Base-by-base conservation (phyloP, 2,797 vertebrate species). In the Takifugu ocellatus region DNA sequence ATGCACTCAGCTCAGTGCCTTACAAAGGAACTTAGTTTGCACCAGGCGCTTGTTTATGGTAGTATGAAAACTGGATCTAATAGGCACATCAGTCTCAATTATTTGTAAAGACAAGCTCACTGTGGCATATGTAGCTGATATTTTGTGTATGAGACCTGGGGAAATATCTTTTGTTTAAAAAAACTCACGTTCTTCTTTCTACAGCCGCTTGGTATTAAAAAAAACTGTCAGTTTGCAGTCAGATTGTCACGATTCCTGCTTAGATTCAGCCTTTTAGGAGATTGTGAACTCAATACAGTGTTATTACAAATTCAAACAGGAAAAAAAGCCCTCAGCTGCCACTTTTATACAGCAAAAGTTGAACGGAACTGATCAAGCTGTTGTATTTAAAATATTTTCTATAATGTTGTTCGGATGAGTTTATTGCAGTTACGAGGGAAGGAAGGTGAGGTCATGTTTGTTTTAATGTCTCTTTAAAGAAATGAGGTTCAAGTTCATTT, bases 1-100 rank as follows among this genome's bases (percentile, higher is more conserved):
- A 53, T 51, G 7, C 52, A 21, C 6, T 33, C 49, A 62, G 56
- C 49, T 57, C 39, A 54, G 79, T 84, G 78, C 82, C 80, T 85
- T 80, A 65, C 17, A 51, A 21, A 56, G 31, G 3, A 72, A 68
- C 69, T 17, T 12, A 52, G 7, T 54, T 56, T 60, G 51, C 29
- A 58, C 56, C 16, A 15, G 31, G 6, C 53, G 43, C 21, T 67
- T 63, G 9, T 36, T 46, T 29, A 49, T 14, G 29, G 33, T 16
- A 42, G 14, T 27, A 43, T 63, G 27, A 55, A n/a, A 65, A 54
- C 36, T 66, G 49, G 36, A 72, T 17, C 15, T 1, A 49, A 26
- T 1, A 39, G 36, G 36, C 36, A 14, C 36, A 39, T 39, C 36
- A 14, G 4, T 29, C 3, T 47, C 2, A 24, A 8, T 5, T 24